These are phyloP conservation scores for Salvator merianae DNA, from an alignment of 2,113 vertebrate genomes.

Conservation along the genomic window DNA sequence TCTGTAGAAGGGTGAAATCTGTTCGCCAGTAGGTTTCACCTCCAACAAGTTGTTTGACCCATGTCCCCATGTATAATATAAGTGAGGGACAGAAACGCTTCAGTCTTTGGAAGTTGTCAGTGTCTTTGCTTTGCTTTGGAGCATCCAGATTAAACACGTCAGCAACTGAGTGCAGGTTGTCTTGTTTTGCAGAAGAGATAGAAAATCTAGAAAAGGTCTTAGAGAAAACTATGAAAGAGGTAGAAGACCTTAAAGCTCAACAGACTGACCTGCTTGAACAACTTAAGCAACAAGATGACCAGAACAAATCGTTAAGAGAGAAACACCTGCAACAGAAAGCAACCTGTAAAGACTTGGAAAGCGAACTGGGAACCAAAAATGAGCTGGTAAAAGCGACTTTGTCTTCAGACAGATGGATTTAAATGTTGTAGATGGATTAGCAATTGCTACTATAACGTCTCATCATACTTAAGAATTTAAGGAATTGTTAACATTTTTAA, in stretches of 20 bases:
- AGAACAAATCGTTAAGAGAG: slow-evolving; percentile 76
- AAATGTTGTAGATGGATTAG: background rate
- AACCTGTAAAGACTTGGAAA: slow-evolving; percentile 71
- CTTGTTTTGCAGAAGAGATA: slow-evolving; percentile 76
- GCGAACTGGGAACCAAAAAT: slow-evolving; percentile 80
- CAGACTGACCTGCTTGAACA: slow-evolving; percentile 73
- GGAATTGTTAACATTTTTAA: background rate
- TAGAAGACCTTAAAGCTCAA: slow-evolving; percentile 72
- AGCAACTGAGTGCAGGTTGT: background rate
- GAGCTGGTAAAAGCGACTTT: slow-evolving; percentile 76
- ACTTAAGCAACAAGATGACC: slow-evolving; percentile 74
- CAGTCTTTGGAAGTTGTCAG: background rate
- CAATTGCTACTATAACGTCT: background rate
- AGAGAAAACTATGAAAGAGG: slow-evolving; percentile 73
- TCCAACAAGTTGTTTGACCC: background rate
- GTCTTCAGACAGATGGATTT: background rate
- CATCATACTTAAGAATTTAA: background rate
- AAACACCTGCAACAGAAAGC: slow-evolving; percentile 74
- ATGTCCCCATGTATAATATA: background rate
- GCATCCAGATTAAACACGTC: background rate
- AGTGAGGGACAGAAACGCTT: no score
- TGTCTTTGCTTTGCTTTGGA: background rate
- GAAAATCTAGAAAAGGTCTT: slow-evolving; percentile 82
- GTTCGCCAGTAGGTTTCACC: background rate
- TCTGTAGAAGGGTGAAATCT: background rate